A percentile compares a stretch with the other conserved stretches of the same genome.
phyloP scores from a whole-genome alignment of 1,140 invertebrate genomes.

The Drosophila watanabei region DNA sequence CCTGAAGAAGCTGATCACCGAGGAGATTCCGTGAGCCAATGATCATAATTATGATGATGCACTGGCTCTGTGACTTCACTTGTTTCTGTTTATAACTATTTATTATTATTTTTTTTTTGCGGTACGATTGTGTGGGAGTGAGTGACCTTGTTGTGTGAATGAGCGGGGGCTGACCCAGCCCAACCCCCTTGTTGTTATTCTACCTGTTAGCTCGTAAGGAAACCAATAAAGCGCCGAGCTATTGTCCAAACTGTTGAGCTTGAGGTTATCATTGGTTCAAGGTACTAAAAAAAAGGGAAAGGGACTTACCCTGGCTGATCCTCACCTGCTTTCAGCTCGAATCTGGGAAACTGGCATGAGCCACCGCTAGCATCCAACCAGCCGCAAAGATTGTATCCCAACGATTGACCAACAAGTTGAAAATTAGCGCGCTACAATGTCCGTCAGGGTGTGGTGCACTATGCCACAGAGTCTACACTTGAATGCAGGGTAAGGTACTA shows the following conservation, averaged over 20 bases:
- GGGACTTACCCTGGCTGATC: neutral
- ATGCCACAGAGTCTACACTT: neutral
- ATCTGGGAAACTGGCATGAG: neutral
- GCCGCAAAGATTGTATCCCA: slow-evolving; percentile 27
- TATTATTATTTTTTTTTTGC: slow-evolving; percentile 3
- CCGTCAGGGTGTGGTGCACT: neutral
- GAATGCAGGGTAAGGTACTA: too few species aligned
- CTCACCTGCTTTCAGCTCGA: neutral
- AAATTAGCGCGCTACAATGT: slow-evolving; percentile 23
- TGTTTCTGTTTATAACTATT: neutral
- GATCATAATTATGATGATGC: neutral
- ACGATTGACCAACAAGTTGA: slow-evolving; percentile 53
- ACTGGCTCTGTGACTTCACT: neutral
- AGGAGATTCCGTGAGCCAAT: slow-evolving; percentile 65
- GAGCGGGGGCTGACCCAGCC: neutral
- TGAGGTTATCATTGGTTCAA: too few species aligned
- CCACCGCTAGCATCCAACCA: slow-evolving; percentile 8
- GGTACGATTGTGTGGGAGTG: slow-evolving; percentile 9
- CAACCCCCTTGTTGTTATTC: slow-evolving; percentile 30
- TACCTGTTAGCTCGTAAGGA: slow-evolving; percentile 51
- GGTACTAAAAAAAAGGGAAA: too few species aligned
- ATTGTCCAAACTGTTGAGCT: neutral
- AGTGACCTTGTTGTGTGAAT: slow-evolving; percentile 10
- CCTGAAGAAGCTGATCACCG: slow-evolving; percentile 85
- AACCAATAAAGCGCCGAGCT: slow-evolving; percentile 54